Evolutionary conservation across 2,888 invertebrate species (phyloP).

Genomic region (Lasioglossum villosulum): DNA sequence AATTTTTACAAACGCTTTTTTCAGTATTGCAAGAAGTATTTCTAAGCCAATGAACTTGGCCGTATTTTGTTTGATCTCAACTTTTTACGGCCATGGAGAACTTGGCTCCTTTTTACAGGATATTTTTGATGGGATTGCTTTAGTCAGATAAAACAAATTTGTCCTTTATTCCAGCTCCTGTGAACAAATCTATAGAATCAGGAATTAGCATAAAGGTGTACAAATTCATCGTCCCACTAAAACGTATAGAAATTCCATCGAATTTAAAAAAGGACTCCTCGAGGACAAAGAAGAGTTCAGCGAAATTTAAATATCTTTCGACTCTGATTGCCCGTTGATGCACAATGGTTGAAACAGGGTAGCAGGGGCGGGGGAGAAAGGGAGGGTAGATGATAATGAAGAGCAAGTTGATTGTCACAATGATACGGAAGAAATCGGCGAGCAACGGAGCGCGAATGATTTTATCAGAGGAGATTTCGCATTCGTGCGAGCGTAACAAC

Average conservation of each 20-base stretch:
- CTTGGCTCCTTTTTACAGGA: too few relatives aligned
- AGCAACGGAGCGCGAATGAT: background rate
- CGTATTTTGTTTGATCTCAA: too few relatives aligned
- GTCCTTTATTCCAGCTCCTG: background rate
- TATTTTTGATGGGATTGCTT: too few relatives aligned
- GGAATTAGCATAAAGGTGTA: background rate
- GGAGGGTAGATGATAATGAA: background rate
- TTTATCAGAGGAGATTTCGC: slow-evolving; percentile 5
- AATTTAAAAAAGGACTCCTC: background rate
- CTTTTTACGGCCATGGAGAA: too few relatives aligned
- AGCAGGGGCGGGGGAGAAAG: too few relatives aligned
- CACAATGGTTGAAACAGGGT: background rate
- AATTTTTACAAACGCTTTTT: too few relatives aligned
- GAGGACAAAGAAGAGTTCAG: background rate
- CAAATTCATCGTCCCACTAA: background rate
- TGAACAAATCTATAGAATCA: background rate
- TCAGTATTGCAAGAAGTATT: too few relatives aligned
- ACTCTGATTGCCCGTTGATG: background rate
- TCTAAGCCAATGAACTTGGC: too few relatives aligned
- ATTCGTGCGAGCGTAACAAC: slow-evolving; percentile 31
- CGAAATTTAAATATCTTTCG: background rate
- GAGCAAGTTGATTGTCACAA: background rate
- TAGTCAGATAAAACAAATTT: background rate
- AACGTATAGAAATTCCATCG: background rate
- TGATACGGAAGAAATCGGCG: background rate